Base-by-base conservation (phyloP, 2,113 vertebrate species). In the Onychostruthus taczanowskii region DNA sequence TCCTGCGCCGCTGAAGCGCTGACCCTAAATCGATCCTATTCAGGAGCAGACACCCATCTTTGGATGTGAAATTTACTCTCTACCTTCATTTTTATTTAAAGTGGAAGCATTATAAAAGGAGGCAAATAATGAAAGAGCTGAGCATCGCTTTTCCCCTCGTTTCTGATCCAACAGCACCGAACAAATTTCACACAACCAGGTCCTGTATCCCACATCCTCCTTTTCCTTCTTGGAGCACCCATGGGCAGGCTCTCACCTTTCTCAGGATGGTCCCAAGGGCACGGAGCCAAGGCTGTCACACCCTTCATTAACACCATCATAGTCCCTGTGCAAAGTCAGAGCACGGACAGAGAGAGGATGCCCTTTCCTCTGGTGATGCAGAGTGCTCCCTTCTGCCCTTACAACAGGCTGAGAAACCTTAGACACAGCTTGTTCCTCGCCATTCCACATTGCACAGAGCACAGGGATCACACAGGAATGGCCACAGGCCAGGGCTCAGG, bases 41-140 rank as follows among this genome's bases (percentile, higher is more conserved):
- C 79, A 90, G 92, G 83, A 84, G 75, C 75, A 67, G 92, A 88
- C 82, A 74, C 89, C 94, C 68, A 59, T 50, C 85, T 63, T 68
- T 26, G 79, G 92, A 87, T 59, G 72, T 18, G 24, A 67, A 95
- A 74, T 90, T 86, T 84, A 87, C 94, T 80, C 49, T 37, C 63
- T 82, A 4, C 67, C 70, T 79, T 83, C 87, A 10, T 75, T 91
- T 52, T 90, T 79, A 10, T 63, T 73, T 73, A 22, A 84, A 87
- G 67, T 12, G 63, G 81, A 61, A 35, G 69, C 81, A 5, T 82
- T 76, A 50, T 8, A 35, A 87, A 74, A 76, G 66, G 66, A 76
- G 49, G 21, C 18, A 68, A 69, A 91, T 58, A 76, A 58, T 35
- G 66, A 59, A 80, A 85, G 84, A 53, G 75, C 50, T 30, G 78